Evolutionary conservation across 2,888 invertebrate species (phyloP).

Genomic region (Pachycephus smyrnensis): DNA sequence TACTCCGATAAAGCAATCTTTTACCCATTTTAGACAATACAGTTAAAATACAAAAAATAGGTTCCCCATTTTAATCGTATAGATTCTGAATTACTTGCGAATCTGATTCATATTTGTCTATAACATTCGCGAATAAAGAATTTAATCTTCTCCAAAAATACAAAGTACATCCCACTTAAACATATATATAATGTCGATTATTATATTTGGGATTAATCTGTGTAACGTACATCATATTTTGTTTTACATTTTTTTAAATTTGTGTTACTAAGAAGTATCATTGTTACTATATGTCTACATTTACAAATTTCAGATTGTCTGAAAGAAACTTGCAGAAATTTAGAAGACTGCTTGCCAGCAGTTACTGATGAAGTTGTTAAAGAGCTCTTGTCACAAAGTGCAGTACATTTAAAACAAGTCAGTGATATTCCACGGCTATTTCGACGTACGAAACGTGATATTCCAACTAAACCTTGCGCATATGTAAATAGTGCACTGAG

Average conservation of each 20-base stretch:
- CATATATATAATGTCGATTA: neutral
- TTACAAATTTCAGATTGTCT: conserved; percentile 37
- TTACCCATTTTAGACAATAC: neutral
- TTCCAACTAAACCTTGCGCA: conserved; percentile 83
- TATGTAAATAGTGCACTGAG: conserved; percentile 80
- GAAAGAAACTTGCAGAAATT: conserved; percentile 32
- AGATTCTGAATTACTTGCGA: neutral
- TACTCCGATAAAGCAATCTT: neutral
- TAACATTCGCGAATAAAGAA: neutral
- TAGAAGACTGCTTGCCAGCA: conserved; percentile 43
- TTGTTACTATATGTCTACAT: neutral
- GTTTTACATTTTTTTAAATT: neutral
- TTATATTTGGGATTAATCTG: neutral
- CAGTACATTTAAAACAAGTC: conserved; percentile 81
- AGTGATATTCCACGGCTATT: conserved; percentile 94
- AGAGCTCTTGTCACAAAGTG: conserved; percentile 67
- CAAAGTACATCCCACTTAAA: neutral
- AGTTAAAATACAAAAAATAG: neutral
- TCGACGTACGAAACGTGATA: conserved; percentile 89
- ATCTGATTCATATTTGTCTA: neutral
- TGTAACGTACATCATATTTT: neutral
- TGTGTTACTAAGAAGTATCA: neutral
- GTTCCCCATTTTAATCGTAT: neutral
- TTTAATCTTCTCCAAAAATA: neutral
- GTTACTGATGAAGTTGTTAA: conserved; percentile 64